These are phyloP conservation scores for Drosophila prosaltans DNA, from an alignment of 1,140 invertebrate genomes.

Conservation along the genomic window DNA sequence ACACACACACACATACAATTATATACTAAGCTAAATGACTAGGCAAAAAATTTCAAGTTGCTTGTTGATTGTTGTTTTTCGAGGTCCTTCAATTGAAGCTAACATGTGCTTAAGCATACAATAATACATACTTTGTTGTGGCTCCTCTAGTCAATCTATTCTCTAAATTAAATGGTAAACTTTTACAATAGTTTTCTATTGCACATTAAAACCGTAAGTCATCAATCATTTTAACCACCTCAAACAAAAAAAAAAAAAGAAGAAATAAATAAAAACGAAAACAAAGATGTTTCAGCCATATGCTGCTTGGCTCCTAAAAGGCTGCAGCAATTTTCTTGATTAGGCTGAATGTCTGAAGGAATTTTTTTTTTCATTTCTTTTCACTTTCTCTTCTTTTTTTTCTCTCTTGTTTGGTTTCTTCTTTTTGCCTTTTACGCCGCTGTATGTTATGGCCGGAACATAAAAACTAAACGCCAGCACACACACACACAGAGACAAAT, in stretches of 20 bases:
- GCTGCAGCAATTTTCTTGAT: slow-evolving; percentile 74
- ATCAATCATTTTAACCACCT: slow-evolving; percentile 13
- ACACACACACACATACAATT: slow-evolving; percentile 28
- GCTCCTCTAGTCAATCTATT: background rate
- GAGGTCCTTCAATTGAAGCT: slow-evolving; percentile 33
- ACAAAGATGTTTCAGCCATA: slow-evolving; percentile 30
- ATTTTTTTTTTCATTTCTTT: slow-evolving; percentile 15
- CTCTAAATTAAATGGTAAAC: slow-evolving; percentile 3
- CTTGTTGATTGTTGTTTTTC: slow-evolving; percentile 47
- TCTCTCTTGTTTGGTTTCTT: background rate
- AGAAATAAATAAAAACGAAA: background rate
- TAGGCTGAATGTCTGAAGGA: slow-evolving; percentile 60
- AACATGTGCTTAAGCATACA: slow-evolving; percentile 19
- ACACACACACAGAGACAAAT: slow-evolving; percentile 34
- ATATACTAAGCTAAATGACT: slow-evolving; percentile 53
- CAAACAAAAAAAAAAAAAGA: slow-evolving; percentile 12
- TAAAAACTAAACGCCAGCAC: slow-evolving; percentile 65
- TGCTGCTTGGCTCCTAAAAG: slow-evolving; percentile 57
- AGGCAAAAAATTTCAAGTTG: slow-evolving; percentile 37
- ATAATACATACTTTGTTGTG: background rate
- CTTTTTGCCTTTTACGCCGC: background rate
- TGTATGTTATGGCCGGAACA: slow-evolving; percentile 57
- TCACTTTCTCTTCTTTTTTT: background rate
- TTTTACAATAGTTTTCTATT: background rate
- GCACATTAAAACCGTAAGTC: background rate